These are phyloP conservation scores for Aptenodytes patagonicus DNA, from an alignment of 2,113 vertebrate species.

Conservation along the genomic window DNA sequence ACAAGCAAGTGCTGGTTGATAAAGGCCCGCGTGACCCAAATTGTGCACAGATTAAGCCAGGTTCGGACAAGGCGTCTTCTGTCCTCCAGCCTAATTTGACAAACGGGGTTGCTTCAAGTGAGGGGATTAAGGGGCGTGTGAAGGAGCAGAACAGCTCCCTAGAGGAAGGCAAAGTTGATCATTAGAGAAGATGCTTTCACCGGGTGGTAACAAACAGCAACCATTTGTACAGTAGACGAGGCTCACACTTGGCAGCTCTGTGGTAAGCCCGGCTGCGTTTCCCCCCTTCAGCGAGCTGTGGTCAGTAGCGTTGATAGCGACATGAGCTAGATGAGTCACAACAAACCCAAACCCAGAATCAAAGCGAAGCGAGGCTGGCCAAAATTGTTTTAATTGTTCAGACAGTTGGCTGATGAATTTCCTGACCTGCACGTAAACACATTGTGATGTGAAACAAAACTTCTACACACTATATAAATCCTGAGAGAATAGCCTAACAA, in stretches of 20 bases:
- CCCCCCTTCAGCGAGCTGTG: not conserved
- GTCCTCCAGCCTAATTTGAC: not conserved
- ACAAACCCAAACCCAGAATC: not conserved
- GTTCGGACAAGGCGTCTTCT: not conserved
- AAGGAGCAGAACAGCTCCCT: not conserved
- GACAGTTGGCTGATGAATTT: conserved; percentile 40
- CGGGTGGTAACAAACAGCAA: not conserved
- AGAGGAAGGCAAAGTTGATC: not conserved
- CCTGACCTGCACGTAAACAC: conserved; percentile 34
- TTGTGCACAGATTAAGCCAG: not conserved
- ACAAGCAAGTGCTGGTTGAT: not conserved
- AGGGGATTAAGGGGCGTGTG: not conserved
- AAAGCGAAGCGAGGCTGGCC: not conserved
- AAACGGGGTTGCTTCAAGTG: not conserved
- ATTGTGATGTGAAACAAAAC: conserved; percentile 53
- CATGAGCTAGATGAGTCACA: not conserved
- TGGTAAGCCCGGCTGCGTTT: not conserved
- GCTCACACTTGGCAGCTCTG: not conserved
- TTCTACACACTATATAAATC: not conserved
- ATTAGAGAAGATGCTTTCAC: not conserved
- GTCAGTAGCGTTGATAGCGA: not conserved
- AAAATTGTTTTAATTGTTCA: conserved; percentile 42
- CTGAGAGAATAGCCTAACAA: conserved; percentile 44
- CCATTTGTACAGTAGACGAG: not conserved
- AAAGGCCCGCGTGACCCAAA: not conserved